phyloP scores from a whole-genome alignment of 2,888 invertebrate species.

The Drosophila picticornis region DNA sequence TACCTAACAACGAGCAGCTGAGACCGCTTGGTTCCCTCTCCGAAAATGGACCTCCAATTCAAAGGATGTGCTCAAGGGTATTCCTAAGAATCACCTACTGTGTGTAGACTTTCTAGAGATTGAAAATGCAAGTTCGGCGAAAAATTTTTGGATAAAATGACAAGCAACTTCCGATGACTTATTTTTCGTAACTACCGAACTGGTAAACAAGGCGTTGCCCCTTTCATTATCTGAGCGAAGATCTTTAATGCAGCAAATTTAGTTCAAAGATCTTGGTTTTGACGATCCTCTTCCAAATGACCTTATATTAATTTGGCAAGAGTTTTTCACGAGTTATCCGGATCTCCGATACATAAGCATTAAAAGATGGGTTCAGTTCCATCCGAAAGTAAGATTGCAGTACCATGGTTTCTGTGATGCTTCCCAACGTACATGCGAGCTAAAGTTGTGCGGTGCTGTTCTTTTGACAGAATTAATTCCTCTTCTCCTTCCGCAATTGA shows the following conservation, averaged over 20 bases:
- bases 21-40: not conserved
- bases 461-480: too few relatives aligned
- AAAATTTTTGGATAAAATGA: not conserved
- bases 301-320: too few relatives aligned
- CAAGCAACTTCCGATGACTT: not conserved
- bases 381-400: too few relatives aligned
- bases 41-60: not conserved
- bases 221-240: not conserved
- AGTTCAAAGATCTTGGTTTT: not conserved
- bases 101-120: not conserved
- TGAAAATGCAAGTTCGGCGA: not conserved
- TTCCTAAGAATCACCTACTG: not conserved
- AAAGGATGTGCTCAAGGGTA: not conserved
- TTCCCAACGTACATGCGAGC: too few relatives aligned
- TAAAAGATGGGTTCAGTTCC: too few relatives aligned
- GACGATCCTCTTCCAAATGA: not conserved
- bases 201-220: not conserved
- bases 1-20: not conserved
- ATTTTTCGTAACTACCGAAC: not conserved
- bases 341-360: too few relatives aligned
- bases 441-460: too few relatives aligned
- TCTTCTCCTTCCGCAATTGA: too few relatives aligned
- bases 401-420: too few relatives aligned
- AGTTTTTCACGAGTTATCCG: too few relatives aligned
- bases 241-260: not conserved